Evolutionary conservation across 37 sponge, comb jelly and placozoan genomes (phyloP), one percentile per base, ranked within the genome.

Genomic region (Mnemiopsis leidyi): DNA sequence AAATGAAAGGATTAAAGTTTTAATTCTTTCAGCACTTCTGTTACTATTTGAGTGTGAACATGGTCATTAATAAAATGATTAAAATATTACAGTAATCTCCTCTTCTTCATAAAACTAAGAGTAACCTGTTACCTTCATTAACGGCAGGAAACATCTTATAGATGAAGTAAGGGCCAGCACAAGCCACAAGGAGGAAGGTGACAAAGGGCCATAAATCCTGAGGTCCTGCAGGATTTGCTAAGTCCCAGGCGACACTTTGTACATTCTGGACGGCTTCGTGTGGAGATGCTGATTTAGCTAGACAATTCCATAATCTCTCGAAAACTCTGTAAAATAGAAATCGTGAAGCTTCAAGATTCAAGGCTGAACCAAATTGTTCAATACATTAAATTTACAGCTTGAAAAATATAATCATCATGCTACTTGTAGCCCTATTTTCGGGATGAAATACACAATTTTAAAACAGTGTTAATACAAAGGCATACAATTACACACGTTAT

Each of bases 101-200:
- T 67, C 20, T 67, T 67, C 13, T 20, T 21, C 20, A 67, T 13
- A 20, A 67, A 13, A 20, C 20, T 21, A 21, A 20, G 18, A 67
- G 13, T 20, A 67, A 67, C 20, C 68, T 29, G 23, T 71, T 32
- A 38, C 61, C 61, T 25, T 39, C 61, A 3, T 40, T 85, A 23
- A 40, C 90, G 2, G 37, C 83, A 73, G 69, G 68, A 32, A 93
- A 82, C 69, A 93, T 92, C 76, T 93, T 93, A n/a, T 69, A 92
- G n/a, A 94, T 94, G 69, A 95, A 39, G 77, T 48, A 95, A 31
- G 95, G 95, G 0, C 94, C 93, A 21, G 76, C 95, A 33, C 94
- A 39, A 26, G 92, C 94, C 26, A 95, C 67, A 23, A 88, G 24
- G 20, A 94, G 75, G 79, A 95, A 95, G 32, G 92, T 69, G 16